phyloP scores from a whole-genome alignment of 2,888 invertebrate genomes.

The Exocentrus adspersus region DNA sequence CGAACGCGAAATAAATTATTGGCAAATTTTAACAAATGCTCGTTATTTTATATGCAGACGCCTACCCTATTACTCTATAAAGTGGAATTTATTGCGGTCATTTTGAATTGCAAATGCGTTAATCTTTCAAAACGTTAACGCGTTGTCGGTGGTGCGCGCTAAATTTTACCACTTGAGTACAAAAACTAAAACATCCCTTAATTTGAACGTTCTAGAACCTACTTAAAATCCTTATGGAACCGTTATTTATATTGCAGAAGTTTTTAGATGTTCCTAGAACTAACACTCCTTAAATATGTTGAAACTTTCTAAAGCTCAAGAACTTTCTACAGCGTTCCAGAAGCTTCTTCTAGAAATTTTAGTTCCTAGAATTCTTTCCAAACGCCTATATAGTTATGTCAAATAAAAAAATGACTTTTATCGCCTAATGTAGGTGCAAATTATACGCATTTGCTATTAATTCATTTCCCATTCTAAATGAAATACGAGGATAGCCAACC shows the following conservation, averaged over 20 bases:
- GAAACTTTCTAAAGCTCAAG: no score
- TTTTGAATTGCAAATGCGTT: constrained; percentile 50
- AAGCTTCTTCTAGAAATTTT: no score
- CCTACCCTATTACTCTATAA: constrained; percentile 46
- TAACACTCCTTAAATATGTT: no score
- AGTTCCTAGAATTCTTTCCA: no score
- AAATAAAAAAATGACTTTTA: no score
- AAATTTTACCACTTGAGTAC: not conserved
- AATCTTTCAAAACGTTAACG: constrained; percentile 33
- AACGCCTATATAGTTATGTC: no score
- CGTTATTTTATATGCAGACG: constrained; percentile 49
- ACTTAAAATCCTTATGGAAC: not conserved
- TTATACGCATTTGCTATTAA: constrained; percentile 1
- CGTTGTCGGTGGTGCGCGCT: not conserved
- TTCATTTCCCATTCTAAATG: not conserved
- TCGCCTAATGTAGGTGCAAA: constrained; percentile 6
- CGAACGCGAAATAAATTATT: constrained; percentile 46
- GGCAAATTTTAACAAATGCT: constrained; percentile 53
- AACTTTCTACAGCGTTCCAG: no score
- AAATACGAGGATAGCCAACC: no score
- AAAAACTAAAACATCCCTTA: not conserved
- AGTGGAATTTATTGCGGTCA: constrained; percentile 45
- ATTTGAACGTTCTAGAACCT: not conserved
- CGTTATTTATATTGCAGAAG: not conserved
- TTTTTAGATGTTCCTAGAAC: no score